These are phyloP conservation scores for Meliscaeva auricollis DNA, from an alignment of 2,888 invertebrate genomes.

Conservation along the genomic window DNA sequence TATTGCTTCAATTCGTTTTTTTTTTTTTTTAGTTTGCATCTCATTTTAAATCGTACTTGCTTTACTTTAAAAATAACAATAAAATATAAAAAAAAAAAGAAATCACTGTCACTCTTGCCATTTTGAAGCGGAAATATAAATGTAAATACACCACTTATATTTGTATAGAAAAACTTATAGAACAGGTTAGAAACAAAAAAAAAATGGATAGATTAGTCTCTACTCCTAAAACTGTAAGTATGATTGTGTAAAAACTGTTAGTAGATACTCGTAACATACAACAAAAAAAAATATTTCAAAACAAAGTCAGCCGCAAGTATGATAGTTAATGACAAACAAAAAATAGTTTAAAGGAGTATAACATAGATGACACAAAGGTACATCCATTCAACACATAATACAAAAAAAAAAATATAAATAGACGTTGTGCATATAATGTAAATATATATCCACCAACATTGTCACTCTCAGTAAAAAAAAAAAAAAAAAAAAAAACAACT, in stretches of 20 bases:
- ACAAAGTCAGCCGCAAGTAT: constrained; percentile 12
- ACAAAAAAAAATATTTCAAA: constrained; percentile 2
- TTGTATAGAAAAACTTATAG: constrained; percentile 57
- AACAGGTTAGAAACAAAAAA: constrained; percentile 13
- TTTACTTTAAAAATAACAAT: background rate
- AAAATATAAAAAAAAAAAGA: background rate
- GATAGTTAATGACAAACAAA: background rate
- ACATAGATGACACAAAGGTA: constrained; percentile 25
- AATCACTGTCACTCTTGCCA: constrained; percentile 50
- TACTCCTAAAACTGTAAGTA: constrained; percentile 29
- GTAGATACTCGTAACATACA: constrained; percentile 4
- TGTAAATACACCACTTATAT: constrained; percentile 69
- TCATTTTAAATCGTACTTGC: background rate
- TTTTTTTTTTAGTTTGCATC: constrained; percentile 7
- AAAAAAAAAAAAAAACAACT: constrained; percentile 14
- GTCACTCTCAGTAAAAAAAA: constrained; percentile 24
- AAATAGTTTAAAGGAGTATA: constrained; percentile 22
- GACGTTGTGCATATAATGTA: constrained; percentile 52
- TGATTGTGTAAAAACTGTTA: constrained; percentile 23
- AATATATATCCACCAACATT: constrained; percentile 46
- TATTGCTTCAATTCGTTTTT: too few species aligned
- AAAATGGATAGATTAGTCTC: constrained; percentile 7
- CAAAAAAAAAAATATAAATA: constrained; percentile 38
- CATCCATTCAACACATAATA: constrained; percentile 24
- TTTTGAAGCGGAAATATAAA: constrained; percentile 38